Base-by-base conservation (phyloP, 2,888 invertebrate species). In the Phymatocera aterrima region DNA sequence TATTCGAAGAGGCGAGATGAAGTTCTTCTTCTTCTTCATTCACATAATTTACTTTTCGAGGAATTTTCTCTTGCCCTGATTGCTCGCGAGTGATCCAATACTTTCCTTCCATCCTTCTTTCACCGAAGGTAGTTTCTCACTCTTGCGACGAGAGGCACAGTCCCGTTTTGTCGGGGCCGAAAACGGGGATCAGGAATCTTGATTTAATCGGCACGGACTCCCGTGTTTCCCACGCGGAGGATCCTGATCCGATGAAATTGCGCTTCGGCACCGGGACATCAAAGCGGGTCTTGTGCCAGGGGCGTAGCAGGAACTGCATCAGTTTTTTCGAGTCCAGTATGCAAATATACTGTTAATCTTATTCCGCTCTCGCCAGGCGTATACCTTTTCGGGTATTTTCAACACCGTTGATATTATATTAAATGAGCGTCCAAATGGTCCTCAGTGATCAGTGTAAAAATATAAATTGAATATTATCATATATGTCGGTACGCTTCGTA, bases 111-210 rank as follows among this genome's bases (percentile, higher is more conserved):
- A 40, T 40, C 8, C 46, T 46, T n/a, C 15, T 8, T 15, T 10
- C n/a, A n/a, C n/a, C n/a, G n/a, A n/a, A 57, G 24, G 57, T 28
- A 21, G 34, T 12, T 37, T 37, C 64, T 40, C 37, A 2, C 61
- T 37, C 21, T n/a, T n/a, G 18, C 64, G 3, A 18, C 37, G 18
- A 37, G 51, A n/a, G 31, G 18, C 48, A 43, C 28, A 24, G 72
- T 51, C 51, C 48, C 48, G 72, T 51, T 72, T 31, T 3, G 51
- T 24, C 4, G 70, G 48, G 70, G n/a, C 48, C 34, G 34, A 51
- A 34, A 48, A 48, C 48, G 31, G 72, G 72, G 72, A 72, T 72
- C 51, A 51, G 51, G 72, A 72, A 72, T 72, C 72, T 72, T 72
- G 72, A 72, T 72, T 72, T 72, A 72, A 72, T 72, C 72, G 51